These are phyloP conservation scores for Phalacrocorax aristotelis DNA, from an alignment of 2,113 vertebrate genomes.

Conservation along the genomic window DNA sequence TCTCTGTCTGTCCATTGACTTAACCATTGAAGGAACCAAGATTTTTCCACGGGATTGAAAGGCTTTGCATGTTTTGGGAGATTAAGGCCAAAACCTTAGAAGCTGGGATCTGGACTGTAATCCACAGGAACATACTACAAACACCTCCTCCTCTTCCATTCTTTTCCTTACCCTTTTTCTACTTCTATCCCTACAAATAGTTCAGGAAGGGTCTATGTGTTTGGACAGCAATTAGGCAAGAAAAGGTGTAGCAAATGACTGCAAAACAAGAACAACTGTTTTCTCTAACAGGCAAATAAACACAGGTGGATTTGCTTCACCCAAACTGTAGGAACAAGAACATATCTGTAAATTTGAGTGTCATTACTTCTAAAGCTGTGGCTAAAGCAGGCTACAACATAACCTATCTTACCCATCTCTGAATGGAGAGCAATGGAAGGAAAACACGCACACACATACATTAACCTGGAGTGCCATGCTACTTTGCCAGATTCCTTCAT, in stretches of 20 bases:
- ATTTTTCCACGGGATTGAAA: conserved; percentile 39
- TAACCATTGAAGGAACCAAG: background rate
- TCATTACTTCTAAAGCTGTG: background rate
- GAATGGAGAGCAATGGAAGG: background rate
- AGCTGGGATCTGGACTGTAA: conserved; percentile 28
- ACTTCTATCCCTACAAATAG: background rate
- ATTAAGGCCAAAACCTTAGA: conserved; percentile 50
- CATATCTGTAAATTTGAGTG: background rate
- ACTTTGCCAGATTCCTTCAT: background rate
- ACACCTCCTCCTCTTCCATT: background rate
- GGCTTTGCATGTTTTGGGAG: conserved; percentile 30
- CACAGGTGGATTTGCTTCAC: background rate
- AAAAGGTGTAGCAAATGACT: background rate
- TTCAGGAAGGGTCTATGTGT: background rate
- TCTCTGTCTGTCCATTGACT: fast-evolving
- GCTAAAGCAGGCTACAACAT: background rate
- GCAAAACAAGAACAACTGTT: background rate
- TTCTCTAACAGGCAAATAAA: background rate
- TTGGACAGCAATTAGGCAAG: background rate
- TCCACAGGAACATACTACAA: conserved; percentile 8
- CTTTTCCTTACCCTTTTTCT: background rate
- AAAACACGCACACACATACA: fast-evolving
- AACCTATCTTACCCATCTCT: background rate
- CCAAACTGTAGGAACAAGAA: background rate
- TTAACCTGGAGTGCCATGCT: background rate